Evolutionary conservation across 2,888 invertebrate genomes (phyloP).

Genomic region (Anorthoa munda): DNA sequence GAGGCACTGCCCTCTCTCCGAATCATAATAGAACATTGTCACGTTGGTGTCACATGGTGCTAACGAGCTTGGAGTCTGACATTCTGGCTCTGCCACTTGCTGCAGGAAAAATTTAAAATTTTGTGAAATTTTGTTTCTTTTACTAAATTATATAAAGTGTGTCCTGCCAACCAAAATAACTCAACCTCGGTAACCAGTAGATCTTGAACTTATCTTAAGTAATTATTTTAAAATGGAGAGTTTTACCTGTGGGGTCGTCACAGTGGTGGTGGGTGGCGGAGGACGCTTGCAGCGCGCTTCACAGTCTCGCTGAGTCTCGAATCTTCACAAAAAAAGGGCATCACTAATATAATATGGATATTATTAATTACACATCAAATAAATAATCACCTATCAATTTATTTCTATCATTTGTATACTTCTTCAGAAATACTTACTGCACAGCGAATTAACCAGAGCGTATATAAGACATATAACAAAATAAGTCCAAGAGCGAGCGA

Average conservation of each 20-base stretch:
- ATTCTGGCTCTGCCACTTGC: constrained; percentile 80
- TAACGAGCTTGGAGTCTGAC: constrained; percentile 92
- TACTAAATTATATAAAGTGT: no score
- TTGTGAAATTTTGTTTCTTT: not conserved
- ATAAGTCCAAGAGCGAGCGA: no score
- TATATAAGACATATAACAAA: no score
- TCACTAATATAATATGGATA: no score
- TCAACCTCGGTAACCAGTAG: not conserved
- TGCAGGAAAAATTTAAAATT: constrained; percentile 17
- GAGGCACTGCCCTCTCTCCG: constrained; percentile 89
- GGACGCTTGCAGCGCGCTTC: constrained; percentile 88
- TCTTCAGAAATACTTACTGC: no score
- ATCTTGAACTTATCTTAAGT: not conserved
- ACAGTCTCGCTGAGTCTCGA: constrained; percentile 91
- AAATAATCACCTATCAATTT: no score
- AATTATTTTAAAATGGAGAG: not conserved
- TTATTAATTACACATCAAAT: no score
- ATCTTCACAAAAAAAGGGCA: constrained; percentile 84
- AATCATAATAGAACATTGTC: constrained; percentile 94
- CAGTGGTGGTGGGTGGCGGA: constrained; percentile 62
- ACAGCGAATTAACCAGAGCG: no score
- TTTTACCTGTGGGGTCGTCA: constrained; percentile 53
- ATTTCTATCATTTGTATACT: no score
- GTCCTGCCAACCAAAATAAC: not conserved
- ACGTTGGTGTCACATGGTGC: constrained; percentile 93